A percentile compares a stretch with the other conserved stretches of the same genome.
Conservation (phyloP, 1,140 invertebrate species). For the Drosophila bocqueti region DNA sequence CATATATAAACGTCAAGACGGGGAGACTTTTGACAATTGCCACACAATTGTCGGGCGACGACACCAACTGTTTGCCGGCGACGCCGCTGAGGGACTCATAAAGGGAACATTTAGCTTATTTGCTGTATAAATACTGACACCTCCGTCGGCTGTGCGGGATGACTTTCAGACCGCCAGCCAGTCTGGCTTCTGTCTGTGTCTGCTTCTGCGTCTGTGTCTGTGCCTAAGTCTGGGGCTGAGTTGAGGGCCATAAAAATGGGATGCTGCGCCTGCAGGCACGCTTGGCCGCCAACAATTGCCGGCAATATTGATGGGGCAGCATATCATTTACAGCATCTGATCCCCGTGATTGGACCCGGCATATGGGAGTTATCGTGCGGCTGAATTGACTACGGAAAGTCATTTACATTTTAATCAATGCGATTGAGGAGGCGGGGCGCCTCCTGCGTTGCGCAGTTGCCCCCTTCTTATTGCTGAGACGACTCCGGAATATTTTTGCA, state of each 20-base stretch:
- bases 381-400: conserved; percentile 41
- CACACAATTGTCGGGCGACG: conserved; percentile 74
- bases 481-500: conserved; percentile 33
- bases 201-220: neutral
- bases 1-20: conserved; percentile 77
- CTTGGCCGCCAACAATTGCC: conserved; percentile 47
- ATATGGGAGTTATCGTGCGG: conserved; percentile 30
- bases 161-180: conserved; percentile 34
- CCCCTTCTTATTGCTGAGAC: conserved; percentile 3
- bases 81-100: conserved; percentile 64
- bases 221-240: neutral
- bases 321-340: conserved; percentile 39
- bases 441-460: neutral
- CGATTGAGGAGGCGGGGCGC: neutral
- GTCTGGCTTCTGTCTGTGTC: conserved; percentile 18
- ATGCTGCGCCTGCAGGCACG: conserved; percentile 58
- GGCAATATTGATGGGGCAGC: conserved; percentile 54
- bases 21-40: conserved; percentile 80
- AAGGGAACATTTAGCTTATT: conserved; percentile 81
- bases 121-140: conserved; percentile 82
- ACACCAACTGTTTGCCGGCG: conserved; percentile 46
- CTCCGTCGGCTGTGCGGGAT: conserved; percentile 42
- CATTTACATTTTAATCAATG: conserved; percentile 51
- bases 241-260: conserved; percentile 54
- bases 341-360: conserved; percentile 41